phyloP scores from a whole-genome alignment of 2,888 invertebrate species.

The Amblyjoppa fuscipennis region DNA sequence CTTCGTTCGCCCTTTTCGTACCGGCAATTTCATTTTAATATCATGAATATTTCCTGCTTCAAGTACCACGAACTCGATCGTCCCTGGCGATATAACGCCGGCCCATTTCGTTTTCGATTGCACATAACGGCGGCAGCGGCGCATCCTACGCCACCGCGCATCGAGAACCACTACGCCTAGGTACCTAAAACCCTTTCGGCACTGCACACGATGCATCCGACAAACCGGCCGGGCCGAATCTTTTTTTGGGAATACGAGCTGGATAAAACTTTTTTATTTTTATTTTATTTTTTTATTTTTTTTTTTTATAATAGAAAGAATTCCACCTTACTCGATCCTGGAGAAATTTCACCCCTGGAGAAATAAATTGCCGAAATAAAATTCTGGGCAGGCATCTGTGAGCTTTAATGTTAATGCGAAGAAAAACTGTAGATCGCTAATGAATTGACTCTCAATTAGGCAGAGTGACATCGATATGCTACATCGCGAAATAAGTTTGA shows the following conservation, averaged over 20 bases:
- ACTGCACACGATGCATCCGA: constrained; percentile 2
- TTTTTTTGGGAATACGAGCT: background rate
- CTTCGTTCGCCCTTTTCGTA: constrained; percentile 7
- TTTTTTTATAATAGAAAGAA: background rate
- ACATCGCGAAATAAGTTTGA: no score
- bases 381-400: background rate
- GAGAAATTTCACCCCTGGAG: background rate
- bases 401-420: background rate
- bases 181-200: constrained; percentile 16
- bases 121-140: constrained; percentile 67
- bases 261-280: background rate
- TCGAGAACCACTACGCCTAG: constrained; percentile 9
- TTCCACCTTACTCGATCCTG: background rate
- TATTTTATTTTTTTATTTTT: background rate
- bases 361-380: background rate
- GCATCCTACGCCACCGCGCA: constrained; percentile 14
- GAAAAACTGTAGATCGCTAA: background rate
- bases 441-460: background rate
- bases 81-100: constrained; percentile 73
- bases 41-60: constrained; percentile 82
- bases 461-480: background rate
- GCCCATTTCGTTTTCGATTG: constrained; percentile 77
- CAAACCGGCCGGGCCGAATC: background rate
- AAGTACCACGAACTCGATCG: constrained; percentile 79
- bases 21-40: constrained; percentile 83